Base-by-base conservation (phyloP, 2,888 invertebrate genomes). In the Caenorhabditis parvicauda region DNA sequence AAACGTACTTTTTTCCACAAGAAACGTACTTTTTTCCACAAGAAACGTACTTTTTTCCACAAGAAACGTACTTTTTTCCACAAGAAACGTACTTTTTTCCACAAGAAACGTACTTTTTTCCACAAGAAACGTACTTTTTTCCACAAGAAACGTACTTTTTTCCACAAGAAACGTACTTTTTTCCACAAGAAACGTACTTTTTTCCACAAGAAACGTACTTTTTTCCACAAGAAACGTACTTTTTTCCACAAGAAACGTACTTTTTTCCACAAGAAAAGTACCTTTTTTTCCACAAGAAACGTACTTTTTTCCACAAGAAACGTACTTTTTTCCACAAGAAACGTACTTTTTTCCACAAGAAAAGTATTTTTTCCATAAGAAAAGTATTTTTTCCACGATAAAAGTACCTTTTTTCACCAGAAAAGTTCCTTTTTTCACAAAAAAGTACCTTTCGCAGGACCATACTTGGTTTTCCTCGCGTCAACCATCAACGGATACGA, bases 401-500 rank as follows among this genome's bases (percentile, higher is more conserved):
- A 49, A 47, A 29, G n/a, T 41, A 22, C 17, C 24, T 28, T 38
- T 48, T 9, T 46, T 29, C 29, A 21, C 37, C 5, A 35, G 22
- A 25, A 45, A 14, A 24, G 24, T 2, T 1, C 14, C n/a, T 39
- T 49, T 49, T 39, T 39, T 32, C 2, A 43, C 14, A 43, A 38
- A 49, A 49, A 47, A 29, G n/a, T 41, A 22, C 17, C 24, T 28
- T 38, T 47, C 61, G 51, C 43, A 74, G 77, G 77, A 0, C 70
- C 71, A 6, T 76, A 73, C 59, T 57, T 79, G 43, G 75, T 79
- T 12, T 91, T 99, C 81, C 87, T 99, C 81, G 89, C 98, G 0
- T 98, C 96, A 0, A 98, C 98, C 0, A 90, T 96, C 39, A 91
- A 94, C 77, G 98, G 98, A 82, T 87, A 82, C 74, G 82, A 76